Evolutionary conservation across 2,888 invertebrate genomes (phyloP), one percentile per base, ranked within the genome.

Genomic region (Teleogryllus oceanicus): DNA sequence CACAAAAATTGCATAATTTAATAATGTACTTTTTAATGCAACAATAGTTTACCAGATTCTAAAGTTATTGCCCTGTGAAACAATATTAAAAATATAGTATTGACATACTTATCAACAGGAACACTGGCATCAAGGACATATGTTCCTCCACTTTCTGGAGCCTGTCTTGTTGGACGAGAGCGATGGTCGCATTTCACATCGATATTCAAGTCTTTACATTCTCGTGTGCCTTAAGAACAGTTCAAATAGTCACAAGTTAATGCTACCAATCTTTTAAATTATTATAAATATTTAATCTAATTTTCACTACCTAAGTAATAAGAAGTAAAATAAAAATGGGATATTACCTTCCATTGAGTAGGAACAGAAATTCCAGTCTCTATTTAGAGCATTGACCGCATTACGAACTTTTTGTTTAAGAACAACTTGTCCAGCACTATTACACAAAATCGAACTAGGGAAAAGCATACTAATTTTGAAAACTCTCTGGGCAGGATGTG

Each of bases 321-420:
- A 21, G 50, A 51, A 49, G 37, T 20, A 11, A 21, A 2, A 20
- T 50, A 21, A 11, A 16, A 37, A 37, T 8, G 8, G 50, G 49
- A 78, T 21, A 76, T 49, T 77, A 91, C 96, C 96, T 88, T 96
- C 94, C 77, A 93, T 90, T 81, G 95, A 92, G 86, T 96, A 95
- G 0, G 96, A 96, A 86, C 98, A 98, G 93, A 98, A 95, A 90
- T 96, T 95, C 98, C 98, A 98, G 85, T 97, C 96, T 84, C 96
- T 92, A 87, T 98, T 97, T 79, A 98, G 90, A 78, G 95, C 92
- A 85, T 96, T 95, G 79, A 98, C 94, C 12, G 97, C 96, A 84
- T 92, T 93, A 83, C 94, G 92, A 1, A 98, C 96, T 87, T 95
- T 94, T 85, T 97, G 96, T 77, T 95, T 91, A 10, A 97, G 89